phyloP scores from a whole-genome alignment of 1,140 invertebrate species.

The Drosophila paulistorum region DNA sequence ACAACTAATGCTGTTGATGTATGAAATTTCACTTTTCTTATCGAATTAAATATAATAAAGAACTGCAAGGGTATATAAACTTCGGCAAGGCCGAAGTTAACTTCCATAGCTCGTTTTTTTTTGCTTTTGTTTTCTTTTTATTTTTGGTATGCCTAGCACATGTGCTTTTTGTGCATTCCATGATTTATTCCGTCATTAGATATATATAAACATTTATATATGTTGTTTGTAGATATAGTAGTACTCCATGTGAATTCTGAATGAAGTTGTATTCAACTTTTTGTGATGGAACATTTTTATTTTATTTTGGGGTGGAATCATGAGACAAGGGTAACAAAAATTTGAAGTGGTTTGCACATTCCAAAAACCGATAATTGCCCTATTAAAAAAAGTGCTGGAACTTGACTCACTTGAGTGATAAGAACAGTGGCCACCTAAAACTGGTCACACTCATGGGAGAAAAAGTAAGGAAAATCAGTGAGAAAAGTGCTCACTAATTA shows the following conservation, averaged over 20 bases:
- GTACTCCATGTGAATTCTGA: slow-evolving; percentile 25
- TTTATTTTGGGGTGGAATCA: background rate
- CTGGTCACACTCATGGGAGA: background rate
- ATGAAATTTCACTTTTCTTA: too few species aligned
- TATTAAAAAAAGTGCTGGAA: slow-evolving; percentile 59
- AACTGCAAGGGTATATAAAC: too few species aligned
- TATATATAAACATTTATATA: slow-evolving; percentile 24
- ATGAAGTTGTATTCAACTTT: background rate
- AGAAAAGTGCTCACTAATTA: background rate
- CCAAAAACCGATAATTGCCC: slow-evolving; percentile 55
- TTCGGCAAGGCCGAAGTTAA: too few species aligned
- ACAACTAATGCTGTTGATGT: too few species aligned
- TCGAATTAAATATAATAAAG: too few species aligned
- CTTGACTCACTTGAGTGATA: slow-evolving; percentile 35
- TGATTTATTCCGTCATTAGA: slow-evolving; percentile 11
- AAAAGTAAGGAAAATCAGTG: background rate
- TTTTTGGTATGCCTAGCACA: slow-evolving; percentile 5
- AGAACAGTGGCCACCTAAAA: slow-evolving; percentile 7
- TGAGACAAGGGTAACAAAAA: slow-evolving; percentile 8
- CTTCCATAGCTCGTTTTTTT: too few species aligned
- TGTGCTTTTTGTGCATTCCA: background rate
- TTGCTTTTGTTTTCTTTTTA: background rate
- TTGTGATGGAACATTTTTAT: background rate
- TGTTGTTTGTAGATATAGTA: background rate
- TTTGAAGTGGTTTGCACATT: slow-evolving; percentile 21